A percentile compares a stretch with the other conserved stretches of the same genome.
phyloP scores from a whole-genome alignment of 2,113 vertebrate species.

The Chionis minor region DNA sequence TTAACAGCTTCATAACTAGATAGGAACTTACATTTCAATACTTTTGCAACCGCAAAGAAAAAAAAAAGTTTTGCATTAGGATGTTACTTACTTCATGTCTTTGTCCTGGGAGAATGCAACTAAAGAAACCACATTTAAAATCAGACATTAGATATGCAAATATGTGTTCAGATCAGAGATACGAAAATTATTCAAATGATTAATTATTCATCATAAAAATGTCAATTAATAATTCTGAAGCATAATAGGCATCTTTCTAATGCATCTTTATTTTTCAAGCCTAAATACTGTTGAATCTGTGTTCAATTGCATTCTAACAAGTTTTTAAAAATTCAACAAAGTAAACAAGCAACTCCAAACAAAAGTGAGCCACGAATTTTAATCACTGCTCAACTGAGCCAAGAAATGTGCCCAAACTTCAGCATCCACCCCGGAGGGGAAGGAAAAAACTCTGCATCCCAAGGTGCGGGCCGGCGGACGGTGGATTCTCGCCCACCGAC shows the following conservation, averaged over 20 bases:
- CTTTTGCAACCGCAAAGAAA: slow-evolving; percentile 49
- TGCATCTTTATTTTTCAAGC: slow-evolving; percentile 80
- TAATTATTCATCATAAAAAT: slow-evolving; percentile 96
- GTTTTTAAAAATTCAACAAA: slow-evolving; percentile 78
- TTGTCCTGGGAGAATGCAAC: slow-evolving; percentile 86
- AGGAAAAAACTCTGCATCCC: not conserved
- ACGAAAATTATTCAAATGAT: slow-evolving; percentile 98
- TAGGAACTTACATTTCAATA: slow-evolving; percentile 51
- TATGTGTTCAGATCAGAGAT: slow-evolving; percentile 95
- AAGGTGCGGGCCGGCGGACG: accelerated
- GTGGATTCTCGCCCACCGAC: not conserved
- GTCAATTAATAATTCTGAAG: slow-evolving; percentile 96
- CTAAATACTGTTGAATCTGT: slow-evolving; percentile 77
- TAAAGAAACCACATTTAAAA: slow-evolving; percentile 81
- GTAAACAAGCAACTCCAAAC: slow-evolving; percentile 74
- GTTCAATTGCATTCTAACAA: slow-evolving; percentile 76
- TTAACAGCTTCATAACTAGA: slow-evolving; percentile 62
- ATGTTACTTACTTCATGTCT: slow-evolving; percentile 78
- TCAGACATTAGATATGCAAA: slow-evolving; percentile 96
- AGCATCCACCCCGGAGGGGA: not conserved
- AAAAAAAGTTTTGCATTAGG: slow-evolving; percentile 72
- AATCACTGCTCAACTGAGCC: slow-evolving; percentile 28
- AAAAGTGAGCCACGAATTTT: slow-evolving; percentile 69
- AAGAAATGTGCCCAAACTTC: slow-evolving; percentile 35
- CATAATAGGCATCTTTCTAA: slow-evolving; percentile 87